These are phyloP conservation scores for Teleogryllus occipitalis DNA, from an alignment of 1,140 invertebrate genomes.

Conservation along the genomic window DNA sequence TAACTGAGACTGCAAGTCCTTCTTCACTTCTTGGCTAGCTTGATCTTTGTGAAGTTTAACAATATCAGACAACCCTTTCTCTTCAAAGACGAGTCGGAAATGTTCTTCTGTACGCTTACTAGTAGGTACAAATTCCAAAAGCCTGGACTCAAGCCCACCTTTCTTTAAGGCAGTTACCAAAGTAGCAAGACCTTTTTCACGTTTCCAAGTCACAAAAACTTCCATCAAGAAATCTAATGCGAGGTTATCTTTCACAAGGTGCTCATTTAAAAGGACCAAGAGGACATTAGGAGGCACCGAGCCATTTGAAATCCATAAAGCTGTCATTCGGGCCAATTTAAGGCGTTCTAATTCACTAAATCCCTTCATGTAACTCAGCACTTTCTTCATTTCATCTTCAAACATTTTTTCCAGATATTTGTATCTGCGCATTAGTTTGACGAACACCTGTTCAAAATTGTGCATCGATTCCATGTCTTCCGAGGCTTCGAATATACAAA, in stretches of 20 bases:
- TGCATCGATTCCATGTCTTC: slow-evolving; percentile 75
- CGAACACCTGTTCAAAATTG: slow-evolving; percentile 86
- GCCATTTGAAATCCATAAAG: slow-evolving; percentile 80
- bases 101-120: slow-evolving; percentile 87
- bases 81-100: slow-evolving; percentile 74
- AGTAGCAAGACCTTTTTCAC: slow-evolving; percentile 79
- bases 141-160: slow-evolving; percentile 76
- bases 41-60: slow-evolving; percentile 84
- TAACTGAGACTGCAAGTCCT: slow-evolving; percentile 65
- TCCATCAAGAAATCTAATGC: slow-evolving; percentile 87
- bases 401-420: slow-evolving; percentile 96
- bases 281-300: slow-evolving; percentile 39
- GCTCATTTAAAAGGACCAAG: slow-evolving; percentile 50
- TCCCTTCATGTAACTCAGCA: slow-evolving; percentile 90
- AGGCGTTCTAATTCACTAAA: slow-evolving; percentile 79
- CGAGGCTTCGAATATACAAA: slow-evolving; percentile 74
- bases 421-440: slow-evolving; percentile 91
- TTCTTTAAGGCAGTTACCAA: slow-evolving; percentile 79
- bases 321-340: slow-evolving; percentile 89
- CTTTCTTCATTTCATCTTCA: slow-evolving; percentile 94
- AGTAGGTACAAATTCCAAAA: slow-evolving; percentile 86
- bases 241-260: slow-evolving; percentile 90
- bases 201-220: slow-evolving; percentile 84
- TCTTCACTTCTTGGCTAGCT: slow-evolving; percentile 76
- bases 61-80: slow-evolving; percentile 76